Evolutionary conservation across 35 echinoderm and acorn worm genomes (phyloP).

Genomic region (Apostichopus parvimensis): DNA sequence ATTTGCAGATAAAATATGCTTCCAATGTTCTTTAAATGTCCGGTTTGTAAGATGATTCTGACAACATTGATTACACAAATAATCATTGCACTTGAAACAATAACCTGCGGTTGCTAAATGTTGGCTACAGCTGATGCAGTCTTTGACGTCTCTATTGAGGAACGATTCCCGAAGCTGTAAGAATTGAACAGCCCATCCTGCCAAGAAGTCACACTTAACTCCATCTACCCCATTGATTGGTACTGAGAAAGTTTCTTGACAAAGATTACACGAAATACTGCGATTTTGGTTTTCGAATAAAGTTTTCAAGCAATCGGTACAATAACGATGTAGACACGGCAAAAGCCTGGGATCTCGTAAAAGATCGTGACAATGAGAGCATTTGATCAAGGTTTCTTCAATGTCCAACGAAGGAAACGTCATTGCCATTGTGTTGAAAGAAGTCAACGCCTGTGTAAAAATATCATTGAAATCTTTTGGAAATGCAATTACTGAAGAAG

Average conservation of each 20-base stretch:
- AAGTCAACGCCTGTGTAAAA: no score
- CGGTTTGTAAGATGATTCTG: background rate
- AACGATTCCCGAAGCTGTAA: background rate
- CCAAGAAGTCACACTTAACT: conserved; percentile 8
- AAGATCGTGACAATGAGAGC: no score
- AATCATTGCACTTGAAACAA: conserved; percentile 40
- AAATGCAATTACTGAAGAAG: no score
- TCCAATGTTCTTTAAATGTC: background rate
- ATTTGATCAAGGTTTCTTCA: no score
- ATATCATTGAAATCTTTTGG: no score
- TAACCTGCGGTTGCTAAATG: background rate
- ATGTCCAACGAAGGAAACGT: no score
- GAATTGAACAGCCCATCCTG: background rate
- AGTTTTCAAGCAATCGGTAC: background rate
- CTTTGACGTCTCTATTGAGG: background rate
- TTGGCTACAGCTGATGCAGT: background rate
- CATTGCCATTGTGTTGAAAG: no score
- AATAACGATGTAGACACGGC: conserved; percentile 23
- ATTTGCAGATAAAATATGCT: background rate
- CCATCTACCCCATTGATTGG: conserved; percentile 27
- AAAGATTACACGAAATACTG: background rate
- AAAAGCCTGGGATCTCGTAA: background rate
- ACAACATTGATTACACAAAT: conserved; percentile 7
- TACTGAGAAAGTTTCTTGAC: background rate
- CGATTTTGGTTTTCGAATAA: background rate